phyloP scores from a whole-genome alignment of 2,888 invertebrate genomes.

The Leptinotarsa peninsularis region DNA sequence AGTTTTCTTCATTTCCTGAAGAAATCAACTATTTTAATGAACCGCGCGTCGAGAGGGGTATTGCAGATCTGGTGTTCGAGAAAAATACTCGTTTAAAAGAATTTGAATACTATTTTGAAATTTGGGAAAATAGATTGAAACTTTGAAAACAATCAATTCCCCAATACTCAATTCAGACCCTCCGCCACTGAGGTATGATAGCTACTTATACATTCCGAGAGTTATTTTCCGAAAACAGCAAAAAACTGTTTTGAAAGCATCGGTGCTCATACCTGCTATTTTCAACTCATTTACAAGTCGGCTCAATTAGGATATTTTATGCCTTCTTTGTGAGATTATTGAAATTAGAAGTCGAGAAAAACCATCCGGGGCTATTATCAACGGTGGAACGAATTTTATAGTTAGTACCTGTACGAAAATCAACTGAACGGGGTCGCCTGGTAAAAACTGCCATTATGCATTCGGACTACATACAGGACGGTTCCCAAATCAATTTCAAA shows the following conservation, averaged over 20 bases:
- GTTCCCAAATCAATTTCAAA: too few species aligned
- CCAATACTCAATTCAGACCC: not conserved
- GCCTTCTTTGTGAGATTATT: slow-evolving; percentile 30
- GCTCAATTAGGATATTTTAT: slow-evolving; percentile 39
- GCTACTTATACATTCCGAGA: slow-evolving; percentile 28
- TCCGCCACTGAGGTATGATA: slow-evolving; percentile 11
- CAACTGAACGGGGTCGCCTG: not conserved
- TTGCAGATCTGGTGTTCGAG: too few species aligned
- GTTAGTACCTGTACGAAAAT: slow-evolving; percentile 27
- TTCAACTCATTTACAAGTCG: slow-evolving; percentile 43
- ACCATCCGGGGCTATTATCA: slow-evolving; percentile 26
- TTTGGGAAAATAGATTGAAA: too few species aligned
- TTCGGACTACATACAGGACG: not conserved
- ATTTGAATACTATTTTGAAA: too few species aligned
- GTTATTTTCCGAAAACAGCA: slow-evolving; percentile 23
- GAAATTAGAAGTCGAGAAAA: slow-evolving; percentile 34
- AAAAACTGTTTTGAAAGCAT: slow-evolving; percentile 23
- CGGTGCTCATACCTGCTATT: slow-evolving; percentile 32
- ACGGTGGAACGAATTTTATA: slow-evolving; percentile 31
- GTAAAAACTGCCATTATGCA: not conserved
- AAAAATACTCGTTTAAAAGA: too few species aligned
- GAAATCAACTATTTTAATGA: too few species aligned
- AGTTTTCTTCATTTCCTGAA: too few species aligned
- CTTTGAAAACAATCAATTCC: too few species aligned
- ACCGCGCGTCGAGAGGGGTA: too few species aligned